phyloP scores from a whole-genome alignment of 23 tunicate genomes.

The Pegea sp. region DNA sequence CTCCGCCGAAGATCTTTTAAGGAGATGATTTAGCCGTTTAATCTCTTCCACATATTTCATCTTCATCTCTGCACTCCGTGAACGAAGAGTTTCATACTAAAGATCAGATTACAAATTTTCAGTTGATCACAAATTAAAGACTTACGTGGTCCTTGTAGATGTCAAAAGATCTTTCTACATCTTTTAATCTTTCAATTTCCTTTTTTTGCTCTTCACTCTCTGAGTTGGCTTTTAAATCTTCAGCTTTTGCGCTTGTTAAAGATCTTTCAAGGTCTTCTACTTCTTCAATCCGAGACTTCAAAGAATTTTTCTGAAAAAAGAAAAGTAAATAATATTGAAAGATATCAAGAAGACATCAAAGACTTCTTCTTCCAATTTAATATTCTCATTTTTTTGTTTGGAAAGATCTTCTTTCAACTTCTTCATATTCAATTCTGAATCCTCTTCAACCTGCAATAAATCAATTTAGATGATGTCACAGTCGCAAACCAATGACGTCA shows the following conservation, averaged over 20 bases:
- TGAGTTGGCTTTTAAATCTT: neutral
- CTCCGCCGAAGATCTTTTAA: too few species aligned
- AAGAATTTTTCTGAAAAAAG: neutral
- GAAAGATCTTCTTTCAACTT: conserved; percentile 1
- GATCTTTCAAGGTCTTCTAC: neutral
- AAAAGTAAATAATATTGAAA: neutral
- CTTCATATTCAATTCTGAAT: neutral
- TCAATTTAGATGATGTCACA: too few species aligned
- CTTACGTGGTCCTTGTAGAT: neutral
- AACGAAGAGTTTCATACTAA: conserved; percentile 36
- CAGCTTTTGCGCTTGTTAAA: neutral
- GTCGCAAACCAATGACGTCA: too few species aligned
- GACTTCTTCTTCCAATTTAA: too few species aligned
- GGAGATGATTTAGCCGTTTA: too few species aligned
- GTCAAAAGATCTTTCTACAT: conserved; percentile 1
- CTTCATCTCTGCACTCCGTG: conserved; percentile 52
- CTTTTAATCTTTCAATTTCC: neutral
- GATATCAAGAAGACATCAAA: neutral
- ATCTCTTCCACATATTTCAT: conserved; percentile 46
- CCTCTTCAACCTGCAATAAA: neutral
- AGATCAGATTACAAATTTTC: conserved; percentile 1
- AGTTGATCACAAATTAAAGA: neutral
- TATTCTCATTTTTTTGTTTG: too few species aligned
- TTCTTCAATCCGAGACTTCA: neutral
- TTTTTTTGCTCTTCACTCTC: neutral